Base-by-base conservation (phyloP, 2,797 vertebrate genomes). In the Chaetophractus vellerosus region DNA sequence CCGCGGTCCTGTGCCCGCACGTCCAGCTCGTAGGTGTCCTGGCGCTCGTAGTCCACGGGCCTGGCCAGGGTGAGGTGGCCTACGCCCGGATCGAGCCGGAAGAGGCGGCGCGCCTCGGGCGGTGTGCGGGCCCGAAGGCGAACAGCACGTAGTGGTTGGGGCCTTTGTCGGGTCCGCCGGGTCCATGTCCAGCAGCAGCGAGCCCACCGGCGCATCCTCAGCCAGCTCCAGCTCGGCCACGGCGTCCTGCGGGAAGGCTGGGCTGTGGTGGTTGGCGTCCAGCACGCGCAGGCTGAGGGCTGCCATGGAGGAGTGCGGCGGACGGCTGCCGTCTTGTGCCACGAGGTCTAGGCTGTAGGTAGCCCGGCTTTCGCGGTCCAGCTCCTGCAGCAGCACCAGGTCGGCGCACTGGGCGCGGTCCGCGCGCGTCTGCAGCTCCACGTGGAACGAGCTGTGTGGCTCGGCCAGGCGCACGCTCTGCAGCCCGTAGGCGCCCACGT, bases 241-340 rank as follows among this genome's bases (percentile, higher is more conserved):
- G 0, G 96, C 90, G 14, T 98, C 98, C 96, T 98, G 99, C 41
- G 99, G 99, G 66, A 99, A 99, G 92, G 99, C 98, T 0, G 99
- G 99, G 78, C 99, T 99, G 96, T 99, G 99, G 98, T 99, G 99
- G 0, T 99, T 99, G 92, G 99, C 99, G 26, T 99, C 99, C 3
- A 99, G 99, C 90, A 99, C 99, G 0, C 98, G 99, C 18, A 99
- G 98, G 0, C 98, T 99, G 91, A 99, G 98, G 0, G 99, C 99
- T 16, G 99, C 99, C 0, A 89, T 98, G 0, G 98, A 98, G 0
- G 98, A 98, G 88, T 97, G 98, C 2, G 98, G 93, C 5, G 98
- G 98, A 26, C 5, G 81, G 7, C 99, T 98, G 12, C 98, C 98
- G 55, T 99, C 99, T 1, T 96, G 98, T 93, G 99, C 99, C 79